These are phyloP conservation scores for Glaucidium brasilianum DNA, from an alignment of 2,113 vertebrate genomes.

Conservation along the genomic window DNA sequence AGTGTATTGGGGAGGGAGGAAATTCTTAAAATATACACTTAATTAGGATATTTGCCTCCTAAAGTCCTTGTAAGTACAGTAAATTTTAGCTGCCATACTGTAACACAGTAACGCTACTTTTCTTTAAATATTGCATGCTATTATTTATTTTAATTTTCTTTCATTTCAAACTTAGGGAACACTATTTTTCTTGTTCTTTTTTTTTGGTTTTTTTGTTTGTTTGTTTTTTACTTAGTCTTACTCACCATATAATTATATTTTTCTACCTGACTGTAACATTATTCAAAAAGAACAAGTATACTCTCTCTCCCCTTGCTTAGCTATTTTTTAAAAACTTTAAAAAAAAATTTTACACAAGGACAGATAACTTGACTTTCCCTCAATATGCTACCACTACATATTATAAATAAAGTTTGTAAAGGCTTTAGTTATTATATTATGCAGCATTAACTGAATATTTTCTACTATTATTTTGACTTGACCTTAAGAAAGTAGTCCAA, in stretches of 20 bases:
- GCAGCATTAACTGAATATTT: not conserved
- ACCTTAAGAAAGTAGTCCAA: not conserved
- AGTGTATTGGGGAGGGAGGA: not conserved
- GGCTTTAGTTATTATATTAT: not conserved
- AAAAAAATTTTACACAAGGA: not conserved
- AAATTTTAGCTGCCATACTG: not conserved
- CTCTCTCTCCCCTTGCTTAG: not conserved
- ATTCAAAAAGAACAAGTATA: not conserved
- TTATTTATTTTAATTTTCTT: not conserved
- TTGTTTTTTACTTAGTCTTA: not conserved
- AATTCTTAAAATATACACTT: not conserved
- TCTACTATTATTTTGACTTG: not conserved
- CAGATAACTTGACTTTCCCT: not conserved
- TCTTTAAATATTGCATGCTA: not conserved
- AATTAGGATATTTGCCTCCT: not conserved
- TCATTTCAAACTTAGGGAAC: not conserved
- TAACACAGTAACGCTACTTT: not conserved
- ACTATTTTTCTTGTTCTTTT: not conserved
- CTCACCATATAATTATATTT: not conserved
- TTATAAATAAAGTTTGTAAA: not conserved
- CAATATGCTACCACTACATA: not conserved
- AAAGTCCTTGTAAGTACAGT: not conserved
- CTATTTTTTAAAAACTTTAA: not conserved
- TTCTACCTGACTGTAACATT: not conserved
- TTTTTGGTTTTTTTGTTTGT: not conserved